Base-by-base conservation (phyloP, 2,113 vertebrate genomes). In the Brachypteracias leptosomus region DNA sequence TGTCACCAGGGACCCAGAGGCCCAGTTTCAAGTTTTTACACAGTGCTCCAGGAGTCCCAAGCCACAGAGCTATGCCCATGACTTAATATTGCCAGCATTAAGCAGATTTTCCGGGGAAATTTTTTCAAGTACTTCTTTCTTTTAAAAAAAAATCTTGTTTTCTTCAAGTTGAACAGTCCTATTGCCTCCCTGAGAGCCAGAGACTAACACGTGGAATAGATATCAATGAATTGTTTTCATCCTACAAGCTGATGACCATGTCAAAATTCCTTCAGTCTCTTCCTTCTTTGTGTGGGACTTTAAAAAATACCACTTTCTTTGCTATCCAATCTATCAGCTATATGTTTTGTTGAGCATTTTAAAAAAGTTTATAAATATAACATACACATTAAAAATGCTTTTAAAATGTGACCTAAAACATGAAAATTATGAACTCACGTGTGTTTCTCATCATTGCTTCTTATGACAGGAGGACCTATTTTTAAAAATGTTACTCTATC, bases 61-160 rank as follows among this genome's bases (percentile, higher is more conserved):
- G 88, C 94, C 93, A 89, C 95, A 97, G 80, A 94, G 46, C 76
- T 87, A 49, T 97, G 84, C 86, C 93, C 88, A 85, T 93, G 92
- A 82, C 40, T 87, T 96, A 86, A 92, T 72, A 61, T n/a, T 91
- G 94, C 90, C 95, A 96, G 36, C 77, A 94, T 89, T 87, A 92
- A 95, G 35, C 49, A 94, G 88, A 95, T 96, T 97, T 96, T 92
- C 88, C 7, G 62, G 46, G 54, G 88, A 89, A 89, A 65, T 82
- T 78, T 89, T 80, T 94, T 91, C 21, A 91, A 95, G 72, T n/a
- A 14, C 3, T 35, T 58, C 6, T 85, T 58, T 31, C 36, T 57
- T 42, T 6, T n/a, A n/a, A n/a, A n/a, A n/a, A n/a, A n/a, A 6
- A 85, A 71, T 84, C 51, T 74, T 97, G 88, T 96, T 97, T 96